Evolutionary conservation across 2,888 invertebrate genomes (phyloP).

Genomic region (Slavum lentiscoides): DNA sequence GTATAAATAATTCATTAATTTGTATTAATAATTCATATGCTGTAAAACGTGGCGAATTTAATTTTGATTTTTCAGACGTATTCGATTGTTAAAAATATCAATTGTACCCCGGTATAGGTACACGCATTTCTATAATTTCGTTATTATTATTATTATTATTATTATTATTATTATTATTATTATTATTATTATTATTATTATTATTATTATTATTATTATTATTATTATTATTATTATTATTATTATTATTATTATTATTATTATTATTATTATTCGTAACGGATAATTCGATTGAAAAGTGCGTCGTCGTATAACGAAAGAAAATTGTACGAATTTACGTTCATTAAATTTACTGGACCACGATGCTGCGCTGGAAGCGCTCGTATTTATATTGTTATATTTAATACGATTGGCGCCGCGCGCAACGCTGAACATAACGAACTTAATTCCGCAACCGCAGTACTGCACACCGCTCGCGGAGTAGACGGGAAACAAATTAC

Average conservation of each 20-base stretch:
- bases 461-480: neutral
- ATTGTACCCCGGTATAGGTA: too few relatives aligned
- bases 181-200: neutral
- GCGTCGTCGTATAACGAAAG: neutral
- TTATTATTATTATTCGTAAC: neutral
- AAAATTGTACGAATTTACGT: conserved; percentile 30
- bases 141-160: too few relatives aligned
- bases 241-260: too few relatives aligned
- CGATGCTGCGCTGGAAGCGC: neutral
- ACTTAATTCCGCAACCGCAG: conserved; percentile 39
- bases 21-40: too few relatives aligned
- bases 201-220: neutral
- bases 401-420: conserved; percentile 44
- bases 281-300: conserved; percentile 11
- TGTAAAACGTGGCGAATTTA: too few relatives aligned
- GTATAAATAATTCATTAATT: too few relatives aligned
- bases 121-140: too few relatives aligned
- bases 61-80: too few relatives aligned
- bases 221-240: too few relatives aligned
- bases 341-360: conserved; percentile 39
- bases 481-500: conserved; percentile 16
- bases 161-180: neutral
- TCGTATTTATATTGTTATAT: conserved; percentile 43
- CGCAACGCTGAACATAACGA: conserved; percentile 39
- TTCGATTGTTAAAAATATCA: too few relatives aligned